Evolutionary conservation across 2,797 vertebrate genomes (phyloP), one percentile per base, ranked within the genome.

Genomic region (Aldrovandia affinis): DNA sequence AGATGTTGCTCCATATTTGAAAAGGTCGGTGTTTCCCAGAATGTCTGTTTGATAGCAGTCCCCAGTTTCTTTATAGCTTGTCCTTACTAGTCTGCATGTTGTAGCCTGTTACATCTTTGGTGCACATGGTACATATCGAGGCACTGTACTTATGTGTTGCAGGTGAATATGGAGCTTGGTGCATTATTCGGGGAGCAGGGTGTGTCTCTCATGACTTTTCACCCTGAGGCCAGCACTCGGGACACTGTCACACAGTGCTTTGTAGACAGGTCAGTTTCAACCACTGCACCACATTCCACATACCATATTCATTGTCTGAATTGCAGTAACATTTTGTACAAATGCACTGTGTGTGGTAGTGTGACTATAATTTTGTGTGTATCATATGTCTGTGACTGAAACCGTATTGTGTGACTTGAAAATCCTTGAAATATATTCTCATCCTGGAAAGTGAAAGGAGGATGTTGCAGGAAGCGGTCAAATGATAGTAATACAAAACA

Each of bases 261-360:
- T 75, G 91, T 94, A 33, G 90, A 94, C 92, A 92, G 93, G 94
- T 94, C n/a, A 83, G 89, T 78, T 73, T 30, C 33, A 33, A 42
- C 33, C 33, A 42, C 10, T 33, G 20, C 33, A 39, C 68, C 68
- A 39, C 36, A 39, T 73, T 18, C 36, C 22, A 39, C 68, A n/a
- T 39, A 22, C 68, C 3, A 42, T 14, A 1, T 20, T 68, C 8
- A 68, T n/a, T 10, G 33, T 9, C 28, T 68, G 63, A 25, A 63
- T 63, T n/a, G 30, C 61, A 63, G 61, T 33, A 70, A 33, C 33
- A 28, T 36, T 36, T 70, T 70, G 14, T 20, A 18, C 5, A 36
- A 6, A 70, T 15, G 28, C 65, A 70, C 65, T 70, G 8, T 33
- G 9, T 63, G 61, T 30, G 28, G 5, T 20, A 70, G 30, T 36